Conservation (phyloP, 2,113 vertebrate genomes). For the Carassius auratus region DNA sequence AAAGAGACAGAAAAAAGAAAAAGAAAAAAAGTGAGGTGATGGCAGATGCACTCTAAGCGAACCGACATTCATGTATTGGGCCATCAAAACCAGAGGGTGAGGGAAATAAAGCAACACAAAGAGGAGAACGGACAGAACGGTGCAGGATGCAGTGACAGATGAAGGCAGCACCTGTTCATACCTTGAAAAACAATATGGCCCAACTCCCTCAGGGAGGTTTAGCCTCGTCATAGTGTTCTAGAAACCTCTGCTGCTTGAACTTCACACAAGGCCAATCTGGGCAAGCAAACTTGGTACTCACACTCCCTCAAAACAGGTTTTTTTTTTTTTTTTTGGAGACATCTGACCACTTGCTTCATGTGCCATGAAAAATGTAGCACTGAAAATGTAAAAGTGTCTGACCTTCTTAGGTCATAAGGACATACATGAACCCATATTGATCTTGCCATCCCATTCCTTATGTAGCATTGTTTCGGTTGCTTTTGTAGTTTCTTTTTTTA, state of each 20-base stretch:
- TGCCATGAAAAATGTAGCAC: neutral
- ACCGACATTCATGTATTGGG: constrained; percentile 49
- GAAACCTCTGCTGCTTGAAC: constrained; percentile 38
- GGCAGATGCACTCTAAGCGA: constrained; percentile 52
- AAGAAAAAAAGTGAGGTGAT: constrained; percentile 45
- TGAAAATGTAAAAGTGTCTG: neutral
- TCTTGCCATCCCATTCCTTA: neutral
- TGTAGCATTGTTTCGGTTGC: neutral
- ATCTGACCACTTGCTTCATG: constrained; percentile 7
- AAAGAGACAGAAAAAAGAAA: neutral
- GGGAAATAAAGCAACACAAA: constrained; percentile 28
- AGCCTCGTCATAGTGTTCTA: constrained; percentile 49
- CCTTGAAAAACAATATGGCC: constrained; percentile 62
- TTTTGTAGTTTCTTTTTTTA: too few species aligned
- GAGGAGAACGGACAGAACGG: constrained; percentile 12
- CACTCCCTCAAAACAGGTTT: neutral
- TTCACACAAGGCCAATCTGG: constrained; percentile 35
- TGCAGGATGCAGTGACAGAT: constrained; percentile 51
- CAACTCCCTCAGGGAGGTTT: constrained; percentile 56
- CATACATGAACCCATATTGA: neutral
- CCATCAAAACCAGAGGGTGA: constrained; percentile 53
- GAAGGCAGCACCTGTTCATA: constrained; percentile 68
- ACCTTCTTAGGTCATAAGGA: constrained; percentile 27
- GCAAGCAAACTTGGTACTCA: neutral
- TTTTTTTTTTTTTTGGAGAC: constrained; percentile 1